phyloP scores from a whole-genome alignment of 2,797 vertebrate species.

The Telmatherina bonti region DNA sequence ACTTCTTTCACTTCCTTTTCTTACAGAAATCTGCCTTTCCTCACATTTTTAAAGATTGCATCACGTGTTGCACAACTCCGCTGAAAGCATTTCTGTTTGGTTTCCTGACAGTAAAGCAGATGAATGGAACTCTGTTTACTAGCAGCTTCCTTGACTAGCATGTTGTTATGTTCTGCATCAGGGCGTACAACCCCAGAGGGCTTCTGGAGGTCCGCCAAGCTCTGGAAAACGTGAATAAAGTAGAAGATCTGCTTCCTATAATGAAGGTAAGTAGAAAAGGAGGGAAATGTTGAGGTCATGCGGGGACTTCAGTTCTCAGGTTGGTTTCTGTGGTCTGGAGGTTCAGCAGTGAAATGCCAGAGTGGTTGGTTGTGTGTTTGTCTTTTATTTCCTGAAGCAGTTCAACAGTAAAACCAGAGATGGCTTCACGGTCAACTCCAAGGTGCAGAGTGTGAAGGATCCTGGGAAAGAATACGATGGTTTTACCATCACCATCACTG shows the following conservation, averaged over 20 bases:
- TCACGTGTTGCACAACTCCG: not conserved
- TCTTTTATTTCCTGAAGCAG: constrained; percentile 88
- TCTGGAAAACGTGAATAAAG: constrained; percentile 94
- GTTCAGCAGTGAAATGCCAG: constrained; percentile 42
- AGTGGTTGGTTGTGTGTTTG: constrained; percentile 18
- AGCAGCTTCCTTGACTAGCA: not conserved
- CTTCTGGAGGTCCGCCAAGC: constrained; percentile 93
- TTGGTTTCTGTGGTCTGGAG: not conserved
- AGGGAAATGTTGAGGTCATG: not conserved
- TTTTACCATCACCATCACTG: constrained; percentile 97
- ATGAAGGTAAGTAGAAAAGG: constrained; percentile 90
- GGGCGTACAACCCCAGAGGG: constrained; percentile 94
- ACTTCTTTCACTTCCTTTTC: not conserved
- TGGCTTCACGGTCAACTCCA: constrained; percentile 97
- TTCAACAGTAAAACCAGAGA: constrained; percentile 99
- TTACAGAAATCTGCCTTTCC: too few relatives aligned
- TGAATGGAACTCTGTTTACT: not conserved
- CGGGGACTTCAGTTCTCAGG: not conserved
- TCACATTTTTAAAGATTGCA: not conserved
- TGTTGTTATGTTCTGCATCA: constrained; percentile 51
- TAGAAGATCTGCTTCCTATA: constrained; percentile 97
- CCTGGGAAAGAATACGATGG: constrained; percentile 94
- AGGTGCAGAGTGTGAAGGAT: constrained; percentile 95
- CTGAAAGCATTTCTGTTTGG: not conserved
- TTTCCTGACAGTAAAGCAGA: not conserved